Evolutionary conservation across 2,113 vertebrate species (phyloP).

Genomic region (Microcebus griseorufus): DNA sequence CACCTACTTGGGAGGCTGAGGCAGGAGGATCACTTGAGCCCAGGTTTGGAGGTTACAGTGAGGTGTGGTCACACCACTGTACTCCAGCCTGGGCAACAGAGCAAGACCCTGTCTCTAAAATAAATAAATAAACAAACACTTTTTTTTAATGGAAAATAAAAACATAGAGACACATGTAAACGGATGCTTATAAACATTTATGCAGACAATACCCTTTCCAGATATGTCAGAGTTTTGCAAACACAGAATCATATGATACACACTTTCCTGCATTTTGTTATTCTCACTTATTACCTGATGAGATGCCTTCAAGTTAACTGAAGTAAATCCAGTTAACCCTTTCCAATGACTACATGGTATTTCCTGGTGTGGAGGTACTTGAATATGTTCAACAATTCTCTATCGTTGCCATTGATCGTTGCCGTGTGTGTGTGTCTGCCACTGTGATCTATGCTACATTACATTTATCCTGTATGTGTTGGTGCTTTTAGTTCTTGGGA

Average conservation of each 20-base stretch:
- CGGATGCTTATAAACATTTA: neutral
- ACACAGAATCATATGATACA: neutral
- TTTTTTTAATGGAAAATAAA: too few species aligned
- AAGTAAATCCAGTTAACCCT: neutral
- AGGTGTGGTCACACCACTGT: too few species aligned
- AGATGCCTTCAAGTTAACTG: neutral
- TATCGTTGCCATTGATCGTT: neutral
- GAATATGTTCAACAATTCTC: neutral
- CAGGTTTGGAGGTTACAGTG: too few species aligned
- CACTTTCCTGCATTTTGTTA: neutral
- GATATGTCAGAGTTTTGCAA: neutral
- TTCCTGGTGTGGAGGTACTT: neutral
- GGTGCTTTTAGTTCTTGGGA: neutral
- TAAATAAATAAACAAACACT: too few species aligned
- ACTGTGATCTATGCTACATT: neutral
- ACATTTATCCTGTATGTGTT: neutral
- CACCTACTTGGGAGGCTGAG: too few species aligned
- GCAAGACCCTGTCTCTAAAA: too few species aligned
- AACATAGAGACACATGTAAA: neutral
- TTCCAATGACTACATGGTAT: neutral
- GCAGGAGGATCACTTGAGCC: too few species aligned
- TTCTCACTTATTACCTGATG: neutral
- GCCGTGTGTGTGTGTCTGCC: neutral
- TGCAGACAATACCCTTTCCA: neutral
- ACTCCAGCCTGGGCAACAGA: too few species aligned